These are phyloP conservation scores for Leptura quadrifasciata DNA, from an alignment of 2,888 invertebrate species.

Conservation along the genomic window DNA sequence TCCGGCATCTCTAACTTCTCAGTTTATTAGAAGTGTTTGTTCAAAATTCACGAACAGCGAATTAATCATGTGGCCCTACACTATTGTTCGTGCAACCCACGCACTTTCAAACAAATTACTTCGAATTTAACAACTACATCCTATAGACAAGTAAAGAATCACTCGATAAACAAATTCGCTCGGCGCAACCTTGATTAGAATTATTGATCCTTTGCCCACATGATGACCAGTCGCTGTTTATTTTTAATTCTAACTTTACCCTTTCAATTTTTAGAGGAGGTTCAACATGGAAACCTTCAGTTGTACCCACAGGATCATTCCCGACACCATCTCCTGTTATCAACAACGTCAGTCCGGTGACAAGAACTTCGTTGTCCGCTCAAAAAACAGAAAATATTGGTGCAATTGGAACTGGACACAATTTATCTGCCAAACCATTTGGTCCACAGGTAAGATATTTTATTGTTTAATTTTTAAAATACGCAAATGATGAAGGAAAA, in stretches of 20 bases:
- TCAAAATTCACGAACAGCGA: no score
- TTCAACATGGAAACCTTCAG: conserved; percentile 92
- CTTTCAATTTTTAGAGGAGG: conserved; percentile 81
- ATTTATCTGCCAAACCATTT: conserved; percentile 92
- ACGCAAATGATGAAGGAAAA: no score
- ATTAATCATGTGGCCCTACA: no score
- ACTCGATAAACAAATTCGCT: conserved; percentile 40
- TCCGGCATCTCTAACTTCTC: no score
- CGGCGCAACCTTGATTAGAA: conserved; percentile 53
- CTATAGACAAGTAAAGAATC: conserved; percentile 37
- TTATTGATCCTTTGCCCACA: conserved; percentile 63
- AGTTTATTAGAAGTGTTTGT: no score
- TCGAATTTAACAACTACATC: neutral
- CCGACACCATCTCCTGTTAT: conserved; percentile 78
- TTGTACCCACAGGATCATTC: conserved; percentile 85
- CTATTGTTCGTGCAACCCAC: no score
- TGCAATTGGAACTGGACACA: conserved; percentile 90
- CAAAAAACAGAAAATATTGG: conserved; percentile 76
- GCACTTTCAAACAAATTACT: neutral
- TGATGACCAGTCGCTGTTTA: conserved; percentile 55
- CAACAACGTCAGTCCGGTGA: conserved; percentile 82
- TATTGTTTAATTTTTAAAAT: neutral
- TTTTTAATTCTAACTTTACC: conserved; percentile 50
- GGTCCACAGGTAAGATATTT: conserved; percentile 59
- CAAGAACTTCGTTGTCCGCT: conserved; percentile 90